phyloP scores from a whole-genome alignment of 1,140 invertebrate species.

The Brachionus koreanus region DNA sequence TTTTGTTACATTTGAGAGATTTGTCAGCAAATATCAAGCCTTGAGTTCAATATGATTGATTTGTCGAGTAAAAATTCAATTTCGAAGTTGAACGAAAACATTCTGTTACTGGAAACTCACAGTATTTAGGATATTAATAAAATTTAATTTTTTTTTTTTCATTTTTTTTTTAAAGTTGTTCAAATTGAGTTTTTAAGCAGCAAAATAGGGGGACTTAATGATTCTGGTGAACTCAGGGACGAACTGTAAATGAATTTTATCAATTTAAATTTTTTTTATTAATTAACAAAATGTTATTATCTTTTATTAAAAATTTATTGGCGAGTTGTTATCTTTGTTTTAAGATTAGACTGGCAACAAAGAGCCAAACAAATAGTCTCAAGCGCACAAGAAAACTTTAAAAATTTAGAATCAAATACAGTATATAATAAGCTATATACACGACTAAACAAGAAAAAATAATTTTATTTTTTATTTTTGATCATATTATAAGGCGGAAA shows the following conservation, averaged over 20 bases:
- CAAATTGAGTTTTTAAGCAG: conserved; percentile 13
- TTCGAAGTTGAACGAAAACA: not conserved
- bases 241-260: not conserved
- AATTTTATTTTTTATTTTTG: not conserved
- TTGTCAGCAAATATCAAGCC: not conserved
- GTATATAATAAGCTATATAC: not conserved
- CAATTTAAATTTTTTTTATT: not conserved
- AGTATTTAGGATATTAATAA: not conserved
- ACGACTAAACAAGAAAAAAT: not conserved
- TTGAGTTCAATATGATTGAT: not conserved
- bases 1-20: not conserved
- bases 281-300: not conserved
- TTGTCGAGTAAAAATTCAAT: not conserved
- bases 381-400: not conserved
- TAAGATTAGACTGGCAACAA: conserved; percentile 10
- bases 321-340: conserved; percentile 4
- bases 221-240: not conserved
- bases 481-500: not conserved
- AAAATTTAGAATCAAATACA: conserved; percentile 15
- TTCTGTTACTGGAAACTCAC: not conserved
- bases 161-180: not conserved
- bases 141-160: not conserved
- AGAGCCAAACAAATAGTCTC: conserved; percentile 11
- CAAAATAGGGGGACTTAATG: not conserved
- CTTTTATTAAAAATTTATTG: not conserved